A percentile compares a stretch with the other conserved stretches of the same genome.
phyloP scores from a whole-genome alignment of 1,140 invertebrate species.

The Ditylenchus dipsaci region DNA sequence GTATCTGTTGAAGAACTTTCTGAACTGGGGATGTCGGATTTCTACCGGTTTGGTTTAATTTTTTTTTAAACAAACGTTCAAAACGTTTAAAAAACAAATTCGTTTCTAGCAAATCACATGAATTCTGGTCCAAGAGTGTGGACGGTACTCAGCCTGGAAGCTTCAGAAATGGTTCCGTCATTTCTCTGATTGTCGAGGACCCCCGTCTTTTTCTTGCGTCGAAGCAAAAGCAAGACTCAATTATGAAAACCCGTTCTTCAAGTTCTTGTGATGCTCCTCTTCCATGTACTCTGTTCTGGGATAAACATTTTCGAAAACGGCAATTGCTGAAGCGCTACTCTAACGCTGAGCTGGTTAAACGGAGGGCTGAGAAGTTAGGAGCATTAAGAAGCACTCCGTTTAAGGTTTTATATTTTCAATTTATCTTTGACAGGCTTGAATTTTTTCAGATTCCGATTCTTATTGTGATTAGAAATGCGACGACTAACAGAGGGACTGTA shows the following conservation, averaged over 20 bases:
- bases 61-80: no score
- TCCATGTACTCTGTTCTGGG: slow-evolving; percentile 15
- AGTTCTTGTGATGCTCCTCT: not conserved
- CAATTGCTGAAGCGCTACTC: slow-evolving; percentile 20
- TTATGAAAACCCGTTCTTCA: not conserved
- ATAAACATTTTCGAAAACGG: slow-evolving; percentile 8
- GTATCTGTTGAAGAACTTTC: slow-evolving; percentile 8
- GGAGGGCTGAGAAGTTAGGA: slow-evolving; percentile 6
- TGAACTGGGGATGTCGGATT: not conserved
- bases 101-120: slow-evolving; percentile 14
- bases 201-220: slow-evolving; percentile 19
- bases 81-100: no score
- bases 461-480: slow-evolving; percentile 4
- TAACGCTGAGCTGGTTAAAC: slow-evolving; percentile 5
- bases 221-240: not conserved
- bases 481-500: not conserved
- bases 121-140: slow-evolving; percentile 10
- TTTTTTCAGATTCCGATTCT: slow-evolving; percentile 22
- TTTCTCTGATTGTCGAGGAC: slow-evolving; percentile 24
- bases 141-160: not conserved
- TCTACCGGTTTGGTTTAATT: slow-evolving; percentile 10
- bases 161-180: slow-evolving; percentile 21
- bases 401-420: slow-evolving; percentile 17
- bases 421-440: not conserved
- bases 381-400: slow-evolving; percentile 8